phyloP scores from a whole-genome alignment of 1,140 invertebrate species.

The Pseudomyrmex cubaensis region DNA sequence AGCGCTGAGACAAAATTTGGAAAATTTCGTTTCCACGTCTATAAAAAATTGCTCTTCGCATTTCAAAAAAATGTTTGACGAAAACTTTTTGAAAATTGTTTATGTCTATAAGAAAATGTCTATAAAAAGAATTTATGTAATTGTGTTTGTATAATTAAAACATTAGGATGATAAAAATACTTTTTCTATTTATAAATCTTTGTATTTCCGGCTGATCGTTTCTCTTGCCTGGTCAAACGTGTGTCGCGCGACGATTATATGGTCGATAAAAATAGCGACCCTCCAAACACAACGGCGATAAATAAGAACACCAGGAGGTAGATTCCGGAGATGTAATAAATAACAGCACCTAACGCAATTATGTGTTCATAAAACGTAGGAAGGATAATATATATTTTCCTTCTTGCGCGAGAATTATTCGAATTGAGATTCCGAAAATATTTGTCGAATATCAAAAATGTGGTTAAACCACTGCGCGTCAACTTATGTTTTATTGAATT shows the following conservation, averaged over 20 bases:
- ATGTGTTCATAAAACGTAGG: constrained; percentile 63
- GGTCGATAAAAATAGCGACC: constrained; percentile 77
- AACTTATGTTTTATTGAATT: neutral
- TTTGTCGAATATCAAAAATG: neutral
- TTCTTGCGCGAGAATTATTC: constrained; percentile 6
- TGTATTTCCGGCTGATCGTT: constrained; percentile 23
- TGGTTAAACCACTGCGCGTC: neutral
- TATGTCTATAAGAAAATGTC: neutral
- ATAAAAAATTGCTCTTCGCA: neutral
- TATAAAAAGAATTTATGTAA: no score
- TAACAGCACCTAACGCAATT: constrained; percentile 76
- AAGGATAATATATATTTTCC: constrained; percentile 52
- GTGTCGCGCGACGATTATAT: constrained; percentile 70
- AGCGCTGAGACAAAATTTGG: constrained; percentile 24
- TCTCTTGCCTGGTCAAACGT: constrained; percentile 59
- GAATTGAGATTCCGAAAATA: neutral
- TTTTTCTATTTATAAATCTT: constrained; percentile 16
- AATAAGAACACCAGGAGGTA: constrained; percentile 68
- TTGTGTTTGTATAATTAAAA: no score
- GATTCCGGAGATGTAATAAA: constrained; percentile 71
- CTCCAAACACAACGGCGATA: constrained; percentile 67
- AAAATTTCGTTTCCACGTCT: constrained; percentile 47
- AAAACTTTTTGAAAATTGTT: constrained; percentile 6
- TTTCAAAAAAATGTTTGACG: constrained; percentile 1
- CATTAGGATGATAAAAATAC: neutral